Percentiles rank a stretch among this genome's conserved stretches.
Conservation (phyloP, 1,140 invertebrate genomes). For the Drosophila lacertosa region DNA sequence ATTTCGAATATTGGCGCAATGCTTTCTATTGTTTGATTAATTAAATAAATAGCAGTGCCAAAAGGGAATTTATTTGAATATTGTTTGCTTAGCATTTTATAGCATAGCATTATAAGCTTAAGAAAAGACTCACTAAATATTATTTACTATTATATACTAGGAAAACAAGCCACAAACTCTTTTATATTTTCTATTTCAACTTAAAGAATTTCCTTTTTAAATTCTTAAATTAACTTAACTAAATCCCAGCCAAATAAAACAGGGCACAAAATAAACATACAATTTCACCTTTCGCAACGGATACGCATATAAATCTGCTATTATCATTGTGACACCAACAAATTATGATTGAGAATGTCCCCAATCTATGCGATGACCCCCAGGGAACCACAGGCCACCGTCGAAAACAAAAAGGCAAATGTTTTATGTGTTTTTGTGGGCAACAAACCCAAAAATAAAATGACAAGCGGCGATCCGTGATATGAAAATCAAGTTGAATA, state of each 20-base stretch:
- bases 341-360: constrained; percentile 79
- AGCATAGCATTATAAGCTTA: background rate
- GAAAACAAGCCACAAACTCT: too few species aligned
- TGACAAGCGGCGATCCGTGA: constrained; percentile 68
- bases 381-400: background rate
- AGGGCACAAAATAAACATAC: constrained; percentile 42
- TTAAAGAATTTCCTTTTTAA: background rate
- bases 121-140: too few species aligned
- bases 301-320: constrained; percentile 76
- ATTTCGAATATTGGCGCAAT: constrained; percentile 54
- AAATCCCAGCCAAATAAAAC: constrained; percentile 31
- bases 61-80: background rate
- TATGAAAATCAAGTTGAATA: constrained; percentile 78
- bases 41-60: constrained; percentile 9
- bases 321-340: constrained; percentile 81
- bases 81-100: background rate
- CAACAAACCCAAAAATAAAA: constrained; percentile 12
- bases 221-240: constrained; percentile 37
- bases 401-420: constrained; percentile 17
- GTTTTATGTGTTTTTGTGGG: background rate
- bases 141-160: too few species aligned
- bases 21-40: constrained; percentile 13
- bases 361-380: constrained; percentile 36
- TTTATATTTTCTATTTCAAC: too few species aligned
- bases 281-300: constrained; percentile 60